Conservation (phyloP, 2,888 invertebrate species). For the Leuctra nigra region DNA sequence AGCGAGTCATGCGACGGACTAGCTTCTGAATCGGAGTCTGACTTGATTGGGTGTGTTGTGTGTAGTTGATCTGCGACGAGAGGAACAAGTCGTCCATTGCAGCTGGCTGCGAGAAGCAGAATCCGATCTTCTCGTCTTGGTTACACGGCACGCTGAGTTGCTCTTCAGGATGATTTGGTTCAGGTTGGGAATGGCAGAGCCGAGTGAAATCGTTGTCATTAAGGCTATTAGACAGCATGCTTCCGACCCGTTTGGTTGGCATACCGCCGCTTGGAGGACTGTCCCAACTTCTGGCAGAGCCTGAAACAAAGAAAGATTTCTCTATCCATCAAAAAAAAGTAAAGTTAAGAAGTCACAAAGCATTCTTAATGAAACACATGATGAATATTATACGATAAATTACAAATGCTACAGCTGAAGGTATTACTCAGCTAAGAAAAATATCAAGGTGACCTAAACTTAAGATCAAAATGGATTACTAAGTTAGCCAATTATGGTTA, state of each 20-base stretch:
- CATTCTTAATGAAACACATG: no score
- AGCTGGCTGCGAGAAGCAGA: conserved; percentile 84
- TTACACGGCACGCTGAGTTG: conserved; percentile 32
- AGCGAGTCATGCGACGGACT: conserved; percentile 88
- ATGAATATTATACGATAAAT: no score
- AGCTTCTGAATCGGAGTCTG: conserved; percentile 61
- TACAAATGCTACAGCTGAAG: no score
- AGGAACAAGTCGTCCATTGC: conserved; percentile 74
- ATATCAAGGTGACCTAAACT: no score
- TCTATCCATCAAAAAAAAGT: no score
- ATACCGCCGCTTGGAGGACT: conserved; percentile 39
- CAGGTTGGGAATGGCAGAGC: conserved; percentile 44
- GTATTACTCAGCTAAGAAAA: no score
- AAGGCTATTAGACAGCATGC: conserved; percentile 29
- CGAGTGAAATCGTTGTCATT: conserved; percentile 37
- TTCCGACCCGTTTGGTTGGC: conserved; percentile 35
- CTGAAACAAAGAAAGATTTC: conserved; percentile 33
- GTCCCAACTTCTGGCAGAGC: conserved; percentile 36
- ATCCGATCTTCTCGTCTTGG: conserved; percentile 39
- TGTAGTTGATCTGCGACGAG: conserved; percentile 58
- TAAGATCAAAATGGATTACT: no score
- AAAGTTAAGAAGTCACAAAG: no score
- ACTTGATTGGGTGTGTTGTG: conserved; percentile 38
- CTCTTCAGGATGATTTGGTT: conserved; percentile 37
- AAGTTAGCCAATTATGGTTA: no score